These are phyloP conservation scores for Amblyraja radiata DNA, from an alignment of 2,797 vertebrate genomes.

Conservation along the genomic window DNA sequence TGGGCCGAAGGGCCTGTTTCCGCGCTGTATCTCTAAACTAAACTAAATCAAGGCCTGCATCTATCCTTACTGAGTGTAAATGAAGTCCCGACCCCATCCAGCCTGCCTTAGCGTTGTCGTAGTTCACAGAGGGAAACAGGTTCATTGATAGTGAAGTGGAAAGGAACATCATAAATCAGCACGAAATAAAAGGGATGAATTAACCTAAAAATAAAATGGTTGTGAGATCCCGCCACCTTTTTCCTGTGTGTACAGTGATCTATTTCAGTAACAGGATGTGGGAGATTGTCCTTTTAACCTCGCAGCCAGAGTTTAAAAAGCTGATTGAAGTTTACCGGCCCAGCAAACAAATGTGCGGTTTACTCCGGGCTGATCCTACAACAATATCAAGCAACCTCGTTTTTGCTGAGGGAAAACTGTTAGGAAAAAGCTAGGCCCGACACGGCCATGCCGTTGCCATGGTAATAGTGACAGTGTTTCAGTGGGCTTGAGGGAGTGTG, in stretches of 20 bases:
- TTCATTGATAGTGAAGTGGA: neutral
- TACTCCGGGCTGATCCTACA: neutral
- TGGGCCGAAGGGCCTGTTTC: no score
- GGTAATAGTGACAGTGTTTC: neutral
- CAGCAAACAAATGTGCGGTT: neutral
- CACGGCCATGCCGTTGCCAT: neutral
- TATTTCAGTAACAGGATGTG: constrained; percentile 15
- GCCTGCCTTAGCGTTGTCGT: neutral
- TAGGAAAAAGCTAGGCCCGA: neutral
- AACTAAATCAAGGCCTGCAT: no score
- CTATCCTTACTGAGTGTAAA: neutral
- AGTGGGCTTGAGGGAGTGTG: neutral
- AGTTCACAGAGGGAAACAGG: neutral
- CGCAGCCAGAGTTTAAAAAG: neutral
- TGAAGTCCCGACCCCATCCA: no score
- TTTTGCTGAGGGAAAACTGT: neutral
- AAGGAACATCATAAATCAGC: neutral
- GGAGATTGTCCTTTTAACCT: neutral
- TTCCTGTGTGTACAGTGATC: neutral
- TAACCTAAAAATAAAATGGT: neutral
- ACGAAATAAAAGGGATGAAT: neutral
- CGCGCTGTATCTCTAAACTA: no score
- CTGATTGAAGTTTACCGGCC: neutral
- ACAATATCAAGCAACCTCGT: neutral
- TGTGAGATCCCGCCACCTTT: neutral